Evolutionary conservation across 2,888 invertebrate species (phyloP), one percentile per base, ranked within the genome.

Genomic region (Andrena haemorrhoa): DNA sequence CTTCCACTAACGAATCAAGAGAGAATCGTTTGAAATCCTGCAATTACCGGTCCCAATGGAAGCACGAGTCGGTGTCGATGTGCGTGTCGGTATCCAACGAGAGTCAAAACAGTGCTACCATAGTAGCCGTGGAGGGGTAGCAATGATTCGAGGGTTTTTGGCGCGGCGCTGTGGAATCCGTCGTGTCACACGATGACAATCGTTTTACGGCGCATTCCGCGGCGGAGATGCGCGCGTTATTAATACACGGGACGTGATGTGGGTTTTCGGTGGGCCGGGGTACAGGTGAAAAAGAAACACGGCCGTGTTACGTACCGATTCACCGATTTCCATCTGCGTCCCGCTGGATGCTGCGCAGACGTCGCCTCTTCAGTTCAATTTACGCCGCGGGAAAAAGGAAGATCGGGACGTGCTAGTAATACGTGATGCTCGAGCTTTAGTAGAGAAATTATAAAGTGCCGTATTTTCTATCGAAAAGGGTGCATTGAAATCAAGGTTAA

Each of bases 41-140:
- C 8, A 56, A 56, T 56, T 23, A 20, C 10, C 10, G 0, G 12
- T 26, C 56, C 56, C 8, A 26, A 56, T 56, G 56, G 10, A 41
- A 41, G 16, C 16, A 12, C 41, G 4, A 41, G 41, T 41, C 41
- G 41, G 41, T 41, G 12, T n/a, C 5, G 16, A 23, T 29, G 29
- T 6, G 47, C 26, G 69, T 41, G 64, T 64, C 23, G 47, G 29
- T 35, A 47, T 63, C 53, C 47, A 66, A 20, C 29, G 33, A 70
- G 49, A 85, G 88, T 88, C 88, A 89, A 89, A 88, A 88, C 85
- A 89, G 70, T 85, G 83, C 88, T 88, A 88, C 89, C 63, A 86
- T 70, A 79, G 89, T 88, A 89, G 87, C 90, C 64, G n/a, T 16
- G 10, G 68, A 23, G 49, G 79, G 69, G 64, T 82, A 69, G 82